Evolutionary conservation across 2,888 invertebrate genomes (phyloP).

Genomic region (Exephanes ischioxanthus): DNA sequence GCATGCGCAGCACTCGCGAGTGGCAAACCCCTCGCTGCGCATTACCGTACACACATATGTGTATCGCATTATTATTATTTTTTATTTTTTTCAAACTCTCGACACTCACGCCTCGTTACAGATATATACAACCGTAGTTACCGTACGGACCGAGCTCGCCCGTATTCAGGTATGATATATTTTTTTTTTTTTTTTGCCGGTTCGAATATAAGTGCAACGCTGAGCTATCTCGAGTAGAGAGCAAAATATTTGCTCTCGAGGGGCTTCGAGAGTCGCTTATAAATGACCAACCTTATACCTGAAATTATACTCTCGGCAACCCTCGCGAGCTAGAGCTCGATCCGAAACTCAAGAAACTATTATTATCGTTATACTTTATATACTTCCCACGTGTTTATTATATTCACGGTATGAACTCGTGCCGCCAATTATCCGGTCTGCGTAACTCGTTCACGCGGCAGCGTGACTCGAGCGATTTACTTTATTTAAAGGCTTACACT

Average conservation of each 20-base stretch:
- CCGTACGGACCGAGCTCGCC: not conserved
- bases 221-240: slow-evolving; percentile 6
- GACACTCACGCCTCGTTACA: slow-evolving; percentile 1
- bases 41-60: not conserved
- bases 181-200: not conserved
- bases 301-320: slow-evolving; percentile 31
- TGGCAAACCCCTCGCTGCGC: slow-evolving; percentile 1
- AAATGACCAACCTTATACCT: slow-evolving; percentile 17
- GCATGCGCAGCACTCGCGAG: slow-evolving; percentile 11
- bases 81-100: not conserved
- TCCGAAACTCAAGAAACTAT: slow-evolving; percentile 36
- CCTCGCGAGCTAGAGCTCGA: not conserved
- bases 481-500: slow-evolving; percentile 2
- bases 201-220: slow-evolving; percentile 28
- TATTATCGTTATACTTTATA: slow-evolving; percentile 49
- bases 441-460: not conserved
- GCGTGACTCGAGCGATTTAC: not conserved
- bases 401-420: slow-evolving; percentile 7
- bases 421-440: slow-evolving; percentile 40
- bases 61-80: not conserved
- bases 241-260: slow-evolving; percentile 10
- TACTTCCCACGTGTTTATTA: slow-evolving; percentile 44
- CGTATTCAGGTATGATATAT: not conserved
- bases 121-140: slow-evolving; percentile 2
- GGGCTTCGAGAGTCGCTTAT: slow-evolving; percentile 28